Conservation (phyloP, 2,797 vertebrate species). For the Dromococcyx pavoninus region DNA sequence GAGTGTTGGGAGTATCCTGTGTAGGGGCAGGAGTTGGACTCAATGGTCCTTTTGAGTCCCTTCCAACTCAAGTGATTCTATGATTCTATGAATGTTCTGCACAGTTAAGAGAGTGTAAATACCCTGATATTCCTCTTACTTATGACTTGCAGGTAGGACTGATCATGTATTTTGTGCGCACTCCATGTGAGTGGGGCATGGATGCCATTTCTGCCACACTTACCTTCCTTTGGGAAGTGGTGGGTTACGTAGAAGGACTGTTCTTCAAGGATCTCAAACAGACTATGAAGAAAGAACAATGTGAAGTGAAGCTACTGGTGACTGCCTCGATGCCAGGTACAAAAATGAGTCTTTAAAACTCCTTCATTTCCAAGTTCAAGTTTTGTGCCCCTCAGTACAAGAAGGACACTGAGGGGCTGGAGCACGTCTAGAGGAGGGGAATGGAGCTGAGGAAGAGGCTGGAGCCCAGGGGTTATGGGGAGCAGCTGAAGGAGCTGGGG, state of each 20-base stretch:
- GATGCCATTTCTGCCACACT: constrained; percentile 97
- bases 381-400: too few species aligned
- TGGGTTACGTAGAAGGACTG: constrained; percentile 96
- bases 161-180: constrained; percentile 99
- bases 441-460: too few species aligned
- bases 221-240: constrained; percentile 98
- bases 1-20: too few species aligned
- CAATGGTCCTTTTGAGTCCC: too few species aligned
- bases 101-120: background rate
- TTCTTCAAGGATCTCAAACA: constrained; percentile 99
- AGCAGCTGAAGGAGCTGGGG: too few species aligned
- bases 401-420: too few species aligned
- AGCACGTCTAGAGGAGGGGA: too few species aligned
- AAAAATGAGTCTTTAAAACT: background rate
- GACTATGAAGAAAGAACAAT: constrained; percentile 99
- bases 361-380: background rate
- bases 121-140: background rate
- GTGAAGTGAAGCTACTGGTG: constrained; percentile 96
- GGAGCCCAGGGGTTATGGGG: too few species aligned
- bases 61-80: too few species aligned
- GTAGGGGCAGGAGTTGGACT: too few species aligned
- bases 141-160: constrained; percentile 86
- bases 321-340: constrained; percentile 98
- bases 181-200: constrained; percentile 98
- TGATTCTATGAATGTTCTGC: too few species aligned